phyloP scores from a whole-genome alignment of 2,113 vertebrate species.

The Lynx canadensis region DNA sequence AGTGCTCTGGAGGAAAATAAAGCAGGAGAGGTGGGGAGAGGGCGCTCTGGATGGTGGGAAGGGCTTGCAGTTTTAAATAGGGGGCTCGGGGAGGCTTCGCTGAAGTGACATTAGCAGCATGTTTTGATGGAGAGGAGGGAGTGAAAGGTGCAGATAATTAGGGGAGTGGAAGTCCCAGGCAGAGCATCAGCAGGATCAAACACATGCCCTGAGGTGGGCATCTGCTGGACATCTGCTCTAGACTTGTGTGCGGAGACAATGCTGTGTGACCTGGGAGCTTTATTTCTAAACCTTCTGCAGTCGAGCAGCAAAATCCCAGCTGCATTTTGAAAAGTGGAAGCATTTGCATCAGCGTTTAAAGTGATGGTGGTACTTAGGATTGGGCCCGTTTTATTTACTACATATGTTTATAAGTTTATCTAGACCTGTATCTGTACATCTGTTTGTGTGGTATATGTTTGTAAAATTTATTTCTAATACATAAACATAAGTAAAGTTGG shows the following conservation, averaged over 20 bases:
- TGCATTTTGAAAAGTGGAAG: constrained; percentile 16
- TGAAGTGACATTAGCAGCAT: background rate
- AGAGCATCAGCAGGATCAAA: background rate
- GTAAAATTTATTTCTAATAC: constrained; percentile 10
- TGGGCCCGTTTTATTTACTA: background rate
- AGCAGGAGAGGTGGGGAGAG: background rate
- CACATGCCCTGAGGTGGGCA: background rate
- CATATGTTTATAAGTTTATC: background rate
- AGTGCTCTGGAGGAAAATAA: constrained; percentile 4
- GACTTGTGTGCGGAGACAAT: background rate
- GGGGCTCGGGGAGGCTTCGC: background rate
- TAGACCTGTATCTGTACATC: background rate
- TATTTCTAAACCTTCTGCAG: background rate
- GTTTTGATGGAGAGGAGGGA: background rate
- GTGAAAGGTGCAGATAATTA: background rate
- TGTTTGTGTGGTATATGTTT: background rate
- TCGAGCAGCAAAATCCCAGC: background rate
- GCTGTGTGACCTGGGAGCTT: background rate
- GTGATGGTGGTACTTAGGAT: background rate
- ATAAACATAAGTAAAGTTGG: background rate
- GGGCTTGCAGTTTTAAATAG: background rate
- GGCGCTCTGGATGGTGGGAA: background rate
- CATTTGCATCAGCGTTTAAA: background rate
- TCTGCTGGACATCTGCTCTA: background rate
- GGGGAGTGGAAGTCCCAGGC: background rate